Percentiles rank a stretch among this genome's conserved stretches.
Evolutionary conservation across 2,113 vertebrate species (phyloP).

Genomic region (Hypomesus transpacificus): DNA sequence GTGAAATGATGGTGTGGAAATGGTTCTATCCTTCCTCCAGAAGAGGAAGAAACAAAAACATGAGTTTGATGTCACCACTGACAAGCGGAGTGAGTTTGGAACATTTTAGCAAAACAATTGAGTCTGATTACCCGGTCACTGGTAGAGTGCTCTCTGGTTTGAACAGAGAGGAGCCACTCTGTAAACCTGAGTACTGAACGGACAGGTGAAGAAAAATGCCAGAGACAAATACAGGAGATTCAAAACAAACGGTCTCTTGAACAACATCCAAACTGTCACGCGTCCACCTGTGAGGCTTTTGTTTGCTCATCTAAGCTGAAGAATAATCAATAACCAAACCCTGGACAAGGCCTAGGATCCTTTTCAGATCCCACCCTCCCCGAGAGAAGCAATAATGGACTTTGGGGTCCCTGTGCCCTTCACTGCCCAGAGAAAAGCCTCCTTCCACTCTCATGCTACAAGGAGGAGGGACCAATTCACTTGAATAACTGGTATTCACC

Average conservation of each 20-base stretch:
- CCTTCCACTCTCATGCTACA: neutral
- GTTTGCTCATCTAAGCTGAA: slow-evolving; percentile 56
- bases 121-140: neutral
- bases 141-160: neutral
- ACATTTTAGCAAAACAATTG: no score
- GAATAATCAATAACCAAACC: slow-evolving; percentile 76
- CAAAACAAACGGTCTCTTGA: slow-evolving; percentile 20
- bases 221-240: slow-evolving; percentile 30
- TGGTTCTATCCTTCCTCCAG: slow-evolving; percentile 1
- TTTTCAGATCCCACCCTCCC: slow-evolving; percentile 20
- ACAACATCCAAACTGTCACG: slow-evolving; percentile 35
- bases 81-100: no score
- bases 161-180: slow-evolving; percentile 9
- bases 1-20: slow-evolving; percentile 74
- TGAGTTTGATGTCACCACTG: neutral
- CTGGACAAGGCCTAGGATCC: slow-evolving; percentile 44
- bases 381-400: slow-evolving; percentile 71
- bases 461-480: slow-evolving; percentile 35
- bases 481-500: slow-evolving; percentile 46
- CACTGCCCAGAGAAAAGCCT: slow-evolving; percentile 16
- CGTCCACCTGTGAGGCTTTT: slow-evolving; percentile 19
- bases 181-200: slow-evolving; percentile 5
- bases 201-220: neutral
- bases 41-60: neutral
- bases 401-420: slow-evolving; percentile 21